Evolutionary conservation across 2,113 vertebrate species (phyloP).

Genomic region (Tringa solitaria): DNA sequence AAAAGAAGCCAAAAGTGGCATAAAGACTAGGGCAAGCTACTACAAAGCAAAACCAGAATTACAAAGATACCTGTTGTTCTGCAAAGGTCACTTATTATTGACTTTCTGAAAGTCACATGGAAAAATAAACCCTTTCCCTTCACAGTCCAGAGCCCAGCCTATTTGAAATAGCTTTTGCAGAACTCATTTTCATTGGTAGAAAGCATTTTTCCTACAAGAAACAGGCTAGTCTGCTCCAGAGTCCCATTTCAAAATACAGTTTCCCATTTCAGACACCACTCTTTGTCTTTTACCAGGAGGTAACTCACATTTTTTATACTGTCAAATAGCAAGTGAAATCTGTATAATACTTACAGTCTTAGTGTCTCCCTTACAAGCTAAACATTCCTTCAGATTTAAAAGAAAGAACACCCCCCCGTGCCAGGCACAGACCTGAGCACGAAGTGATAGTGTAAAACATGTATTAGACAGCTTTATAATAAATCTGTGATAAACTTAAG

Average conservation of each 20-base stretch:
- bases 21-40: background rate
- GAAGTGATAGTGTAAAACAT: background rate
- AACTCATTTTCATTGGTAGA: background rate
- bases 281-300: background rate
- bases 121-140: slow-evolving; percentile 11
- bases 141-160: background rate
- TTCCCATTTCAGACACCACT: background rate
- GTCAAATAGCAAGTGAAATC: background rate
- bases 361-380: background rate
- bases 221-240: background rate
- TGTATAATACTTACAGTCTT: background rate
- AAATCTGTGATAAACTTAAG: background rate
- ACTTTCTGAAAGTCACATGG: background rate
- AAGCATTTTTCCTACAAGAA: background rate
- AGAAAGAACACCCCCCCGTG: accelerated
- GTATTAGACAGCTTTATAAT: background rate
- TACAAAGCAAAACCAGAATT: background rate
- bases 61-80: slow-evolving; percentile 30
- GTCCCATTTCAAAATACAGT: background rate
- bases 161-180: background rate
- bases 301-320: background rate
- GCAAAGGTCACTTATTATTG: background rate
- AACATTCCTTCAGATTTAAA: background rate
- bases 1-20: background rate
- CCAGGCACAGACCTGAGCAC: background rate